Conservation (phyloP, 2,113 vertebrate species). For the Psilopsiagon aurifrons region DNA sequence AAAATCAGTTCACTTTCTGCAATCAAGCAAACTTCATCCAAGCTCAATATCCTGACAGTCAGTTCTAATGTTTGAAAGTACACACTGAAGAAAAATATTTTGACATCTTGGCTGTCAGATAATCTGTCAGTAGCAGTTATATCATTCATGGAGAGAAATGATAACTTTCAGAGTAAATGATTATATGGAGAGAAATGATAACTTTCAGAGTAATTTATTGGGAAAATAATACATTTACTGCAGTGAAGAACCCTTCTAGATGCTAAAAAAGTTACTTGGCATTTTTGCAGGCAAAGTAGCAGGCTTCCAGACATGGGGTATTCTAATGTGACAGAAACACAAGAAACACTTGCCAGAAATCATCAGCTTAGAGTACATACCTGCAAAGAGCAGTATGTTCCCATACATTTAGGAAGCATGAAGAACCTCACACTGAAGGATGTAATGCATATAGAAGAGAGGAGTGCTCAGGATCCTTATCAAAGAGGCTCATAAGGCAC, state of each 20-base stretch:
- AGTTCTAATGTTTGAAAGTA: conserved; percentile 41
- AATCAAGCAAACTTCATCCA: conserved; percentile 46
- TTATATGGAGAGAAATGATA: conserved; percentile 24
- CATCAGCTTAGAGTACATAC: neutral
- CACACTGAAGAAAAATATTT: conserved; percentile 65
- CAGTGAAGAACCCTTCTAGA: neutral
- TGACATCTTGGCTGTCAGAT: conserved; percentile 52
- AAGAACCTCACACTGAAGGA: neutral
- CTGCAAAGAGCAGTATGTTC: neutral
- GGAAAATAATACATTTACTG: conserved; percentile 29
- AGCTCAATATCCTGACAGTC: conserved; percentile 53
- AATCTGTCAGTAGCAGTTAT: conserved; percentile 45
- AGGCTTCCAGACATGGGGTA: neutral
- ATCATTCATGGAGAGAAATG: conserved; percentile 22
- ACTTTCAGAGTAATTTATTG: conserved; percentile 51
- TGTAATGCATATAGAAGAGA: neutral
- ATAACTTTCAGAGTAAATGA: conserved; percentile 43
- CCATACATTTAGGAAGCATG: neutral
- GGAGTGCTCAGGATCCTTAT: neutral
- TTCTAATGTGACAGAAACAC: neutral
- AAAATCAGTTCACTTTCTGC: conserved; percentile 14
- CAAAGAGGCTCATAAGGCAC: neutral
- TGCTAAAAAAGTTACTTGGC: neutral
- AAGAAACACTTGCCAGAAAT: neutral
- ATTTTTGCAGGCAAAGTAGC: neutral